A percentile compares a stretch with the other conserved stretches of the same genome.
Conservation (phyloP, 92 coral and sea anemone species). For the Micromussa lordhowensis region DNA sequence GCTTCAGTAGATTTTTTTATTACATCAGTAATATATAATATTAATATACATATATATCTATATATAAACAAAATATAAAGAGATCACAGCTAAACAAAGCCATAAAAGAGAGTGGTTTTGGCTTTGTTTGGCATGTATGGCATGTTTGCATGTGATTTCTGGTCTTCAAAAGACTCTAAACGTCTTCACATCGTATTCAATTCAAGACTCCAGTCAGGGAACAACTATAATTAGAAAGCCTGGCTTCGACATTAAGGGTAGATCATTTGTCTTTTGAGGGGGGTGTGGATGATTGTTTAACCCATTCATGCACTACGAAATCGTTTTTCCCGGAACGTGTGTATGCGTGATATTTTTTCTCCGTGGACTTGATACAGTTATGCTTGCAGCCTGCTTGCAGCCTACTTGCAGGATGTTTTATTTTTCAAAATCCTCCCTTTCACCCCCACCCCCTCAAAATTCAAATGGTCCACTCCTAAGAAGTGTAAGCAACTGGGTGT, state of each 20-base stretch:
- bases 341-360: too few relatives aligned
- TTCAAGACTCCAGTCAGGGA: not conserved
- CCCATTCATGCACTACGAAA: too few relatives aligned
- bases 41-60: not conserved
- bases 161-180: constrained; percentile 7
- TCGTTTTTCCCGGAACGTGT: too few relatives aligned
- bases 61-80: not conserved
- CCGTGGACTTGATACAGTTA: too few relatives aligned
- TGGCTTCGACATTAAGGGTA: too few relatives aligned
- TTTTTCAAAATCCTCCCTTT: too few relatives aligned
- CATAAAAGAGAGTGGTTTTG: not conserved
- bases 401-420: too few relatives aligned
- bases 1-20: not conserved
- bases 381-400: too few relatives aligned
- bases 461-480: too few relatives aligned
- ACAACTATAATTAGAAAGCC: not conserved
- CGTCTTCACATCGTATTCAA: not conserved
- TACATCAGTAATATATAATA: not conserved
- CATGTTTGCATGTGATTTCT: not conserved
- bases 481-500: not conserved
- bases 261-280: too few relatives aligned
- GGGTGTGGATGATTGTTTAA: too few relatives aligned
- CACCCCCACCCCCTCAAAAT: too few relatives aligned
- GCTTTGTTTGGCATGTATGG: not conserved
- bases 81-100: not conserved